phyloP scores from a whole-genome alignment of 2,888 invertebrate species.

The Volucella inanis region DNA sequence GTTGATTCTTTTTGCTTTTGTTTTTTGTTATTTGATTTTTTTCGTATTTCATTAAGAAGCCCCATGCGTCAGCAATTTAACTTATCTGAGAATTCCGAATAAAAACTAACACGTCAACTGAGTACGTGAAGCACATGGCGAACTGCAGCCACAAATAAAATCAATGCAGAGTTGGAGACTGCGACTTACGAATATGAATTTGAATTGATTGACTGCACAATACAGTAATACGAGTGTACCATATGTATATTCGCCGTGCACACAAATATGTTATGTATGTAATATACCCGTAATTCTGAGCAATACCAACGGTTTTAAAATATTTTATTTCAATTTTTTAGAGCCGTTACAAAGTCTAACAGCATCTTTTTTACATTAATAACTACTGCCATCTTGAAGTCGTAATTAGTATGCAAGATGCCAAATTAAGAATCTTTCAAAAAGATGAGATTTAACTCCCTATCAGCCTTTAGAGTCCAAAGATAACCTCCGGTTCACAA shows the following conservation, averaged over 20 bases:
- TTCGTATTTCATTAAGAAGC: conserved; percentile 59
- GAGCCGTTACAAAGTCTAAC: no score
- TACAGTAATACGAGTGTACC: neutral
- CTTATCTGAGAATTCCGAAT: conserved; percentile 54
- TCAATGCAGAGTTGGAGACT: conserved; percentile 37
- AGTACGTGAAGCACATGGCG: conserved; percentile 63
- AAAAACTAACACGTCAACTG: conserved; percentile 18
- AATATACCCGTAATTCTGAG: no score
- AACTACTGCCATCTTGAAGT: no score
- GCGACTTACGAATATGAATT: conserved; percentile 31
- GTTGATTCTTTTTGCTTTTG: conserved; percentile 37
- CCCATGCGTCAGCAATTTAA: conserved; percentile 59
- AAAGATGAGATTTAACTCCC: no score
- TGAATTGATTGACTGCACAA: conserved; percentile 63
- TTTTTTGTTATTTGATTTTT: conserved; percentile 30
- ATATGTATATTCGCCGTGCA: neutral
- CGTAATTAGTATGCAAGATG: no score
- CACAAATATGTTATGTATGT: neutral
- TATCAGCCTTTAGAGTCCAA: no score
- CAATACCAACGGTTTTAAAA: neutral
- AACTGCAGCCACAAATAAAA: conserved; percentile 67
- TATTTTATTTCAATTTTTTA: conserved; percentile 12
- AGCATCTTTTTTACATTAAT: no score
- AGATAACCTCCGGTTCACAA: no score
- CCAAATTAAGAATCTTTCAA: no score